These are phyloP conservation scores for Tapera naevia DNA, from an alignment of 2,797 vertebrate genomes.

Conservation along the genomic window DNA sequence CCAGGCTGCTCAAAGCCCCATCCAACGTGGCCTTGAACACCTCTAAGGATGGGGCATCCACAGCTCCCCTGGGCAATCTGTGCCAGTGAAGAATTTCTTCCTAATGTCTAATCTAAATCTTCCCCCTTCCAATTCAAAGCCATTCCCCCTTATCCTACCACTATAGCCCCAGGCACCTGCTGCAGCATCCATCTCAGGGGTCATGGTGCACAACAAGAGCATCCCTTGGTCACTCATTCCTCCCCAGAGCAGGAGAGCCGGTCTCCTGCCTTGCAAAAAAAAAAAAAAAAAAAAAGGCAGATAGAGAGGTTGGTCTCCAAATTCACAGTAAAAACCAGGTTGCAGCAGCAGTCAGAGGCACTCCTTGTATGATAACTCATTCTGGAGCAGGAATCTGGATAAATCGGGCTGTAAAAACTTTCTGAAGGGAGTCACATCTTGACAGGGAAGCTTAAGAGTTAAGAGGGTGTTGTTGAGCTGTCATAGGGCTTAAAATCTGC, in stretches of 20 bases:
- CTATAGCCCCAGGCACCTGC: neutral
- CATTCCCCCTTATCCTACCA: too few species aligned
- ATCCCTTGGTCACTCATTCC: neutral
- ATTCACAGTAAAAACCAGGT: neutral
- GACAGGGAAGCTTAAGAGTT: neutral
- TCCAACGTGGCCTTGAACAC: too few species aligned
- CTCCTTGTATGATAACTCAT: neutral
- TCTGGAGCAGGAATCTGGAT: neutral
- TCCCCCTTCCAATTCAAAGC: too few species aligned
- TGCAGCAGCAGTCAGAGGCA: neutral
- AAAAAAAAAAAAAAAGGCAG: neutral
- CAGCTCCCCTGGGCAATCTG: too few species aligned
- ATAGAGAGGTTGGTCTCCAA: neutral
- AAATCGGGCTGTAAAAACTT: slow-evolving; percentile 8
- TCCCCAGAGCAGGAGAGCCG: neutral
- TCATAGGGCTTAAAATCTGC: neutral
- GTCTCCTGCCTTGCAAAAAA: neutral
- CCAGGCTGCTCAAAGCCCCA: too few species aligned
- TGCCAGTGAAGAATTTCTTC: too few species aligned
- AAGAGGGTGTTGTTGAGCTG: neutral
- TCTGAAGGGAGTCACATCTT: neutral
- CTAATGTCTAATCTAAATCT: too few species aligned
- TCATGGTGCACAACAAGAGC: neutral
- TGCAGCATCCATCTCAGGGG: neutral
- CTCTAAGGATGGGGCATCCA: too few species aligned